phyloP scores from a whole-genome alignment of 2,888 invertebrate species.

The Epistrophe grossulariae region DNA sequence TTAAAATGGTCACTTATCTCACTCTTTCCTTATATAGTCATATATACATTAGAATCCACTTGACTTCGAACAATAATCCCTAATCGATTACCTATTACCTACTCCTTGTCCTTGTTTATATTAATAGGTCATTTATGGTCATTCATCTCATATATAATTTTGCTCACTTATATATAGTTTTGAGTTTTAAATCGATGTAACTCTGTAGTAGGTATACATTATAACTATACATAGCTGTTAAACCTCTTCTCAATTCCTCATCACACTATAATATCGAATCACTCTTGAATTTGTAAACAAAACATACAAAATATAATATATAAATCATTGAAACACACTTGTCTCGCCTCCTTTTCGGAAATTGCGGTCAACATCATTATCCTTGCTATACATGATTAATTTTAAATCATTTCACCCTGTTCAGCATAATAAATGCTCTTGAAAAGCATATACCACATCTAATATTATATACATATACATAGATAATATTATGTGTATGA shows the following conservation, averaged over 20 bases:
- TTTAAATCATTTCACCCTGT: slow-evolving; percentile 72
- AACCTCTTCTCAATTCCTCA: neutral
- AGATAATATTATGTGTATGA: no score
- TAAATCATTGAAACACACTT: slow-evolving; percentile 51
- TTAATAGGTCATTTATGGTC: slow-evolving; percentile 8
- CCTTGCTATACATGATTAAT: slow-evolving; percentile 69
- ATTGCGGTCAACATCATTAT: slow-evolving; percentile 72
- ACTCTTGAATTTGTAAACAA: slow-evolving; percentile 8
- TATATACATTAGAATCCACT: neutral
- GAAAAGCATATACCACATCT: slow-evolving; percentile 49
- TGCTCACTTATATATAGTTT: slow-evolving; percentile 12
- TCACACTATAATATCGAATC: neutral
- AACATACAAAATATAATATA: neutral
- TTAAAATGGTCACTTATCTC: no score
- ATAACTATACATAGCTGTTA: neutral
- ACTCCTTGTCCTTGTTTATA: neutral
- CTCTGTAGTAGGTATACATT: neutral
- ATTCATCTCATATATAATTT: neutral
- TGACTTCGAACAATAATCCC: slow-evolving; percentile 3
- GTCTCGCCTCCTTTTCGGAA: slow-evolving; percentile 57
- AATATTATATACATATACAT: neutral
- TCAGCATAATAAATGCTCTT: slow-evolving; percentile 65
- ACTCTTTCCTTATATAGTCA: neutral
- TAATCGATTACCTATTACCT: neutral
- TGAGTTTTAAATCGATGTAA: slow-evolving; percentile 11